Evolutionary conservation across 2,113 vertebrate genomes (phyloP), one percentile per base, ranked within the genome.

Genomic region (Alces alces): DNA sequence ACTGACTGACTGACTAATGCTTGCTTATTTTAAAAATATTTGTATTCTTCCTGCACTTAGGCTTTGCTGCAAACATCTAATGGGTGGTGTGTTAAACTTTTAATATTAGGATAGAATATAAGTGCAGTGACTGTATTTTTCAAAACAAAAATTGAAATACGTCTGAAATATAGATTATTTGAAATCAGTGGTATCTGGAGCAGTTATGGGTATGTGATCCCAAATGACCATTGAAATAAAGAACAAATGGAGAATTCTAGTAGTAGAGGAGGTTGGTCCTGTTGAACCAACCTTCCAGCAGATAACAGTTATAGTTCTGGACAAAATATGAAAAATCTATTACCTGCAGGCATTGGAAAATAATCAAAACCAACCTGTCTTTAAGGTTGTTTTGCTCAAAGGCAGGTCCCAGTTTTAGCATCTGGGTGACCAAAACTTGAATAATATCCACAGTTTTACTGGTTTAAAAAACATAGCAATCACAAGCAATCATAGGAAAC

Each of bases 91-190:
- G 4, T 52, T 85, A 78, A 89, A 78, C 45, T 28, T 93, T 73
- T 47, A 16, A 93, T 91, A 84, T 96, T 83, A 93, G 58, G 47
- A 84, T 61, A 91, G n/a, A 54, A 45, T 94, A 2, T 92, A 93
- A 80, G 12, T 33, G 70, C 1, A 92, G 15, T 61, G 28, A 54
- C 27, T 89, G 1, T 60, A 80, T 94, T 93, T 91, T 97, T 84
- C 47, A 82, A 83, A 36, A 23, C 36, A 57, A 88, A 86, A 86
- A 16, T 73, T 94, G 57, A 43, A 94, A 52, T 30, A 36, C 28
- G n/a, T 79, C 54, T 36, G 39, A 45, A 86, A 58, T 86, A 47
- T 78, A 30, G 17, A n/a, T 12, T 86, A 17, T 92, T 90, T 92
- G 25, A 95, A 96, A 86, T 50, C 11, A 47, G 47, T 86, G 82